phyloP scores from a whole-genome alignment of 2,113 vertebrate species.

The Rhea pennata region DNA sequence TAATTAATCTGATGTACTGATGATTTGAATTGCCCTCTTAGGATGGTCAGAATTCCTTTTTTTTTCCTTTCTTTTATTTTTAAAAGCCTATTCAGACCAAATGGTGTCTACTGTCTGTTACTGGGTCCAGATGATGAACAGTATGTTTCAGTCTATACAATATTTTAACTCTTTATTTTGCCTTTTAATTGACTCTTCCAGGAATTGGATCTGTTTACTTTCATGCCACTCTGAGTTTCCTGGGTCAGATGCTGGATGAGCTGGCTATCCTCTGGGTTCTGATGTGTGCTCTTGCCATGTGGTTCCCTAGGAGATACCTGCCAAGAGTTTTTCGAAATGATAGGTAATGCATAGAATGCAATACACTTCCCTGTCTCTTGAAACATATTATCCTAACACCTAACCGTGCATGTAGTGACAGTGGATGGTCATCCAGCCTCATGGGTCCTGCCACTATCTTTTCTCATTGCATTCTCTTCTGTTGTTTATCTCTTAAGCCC shows the following conservation, averaged over 20 bases:
- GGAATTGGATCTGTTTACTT: conserved; percentile 98
- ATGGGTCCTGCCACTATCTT: accelerated
- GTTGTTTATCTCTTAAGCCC: neutral
- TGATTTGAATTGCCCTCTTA: neutral
- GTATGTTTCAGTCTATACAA: neutral
- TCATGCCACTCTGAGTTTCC: conserved; percentile 96
- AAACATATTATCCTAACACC: neutral
- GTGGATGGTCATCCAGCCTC: neutral
- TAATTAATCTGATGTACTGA: neutral
- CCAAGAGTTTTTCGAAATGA: conserved; percentile 92
- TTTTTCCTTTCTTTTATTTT: neutral
- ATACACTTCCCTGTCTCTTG: neutral
- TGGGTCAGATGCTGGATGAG: conserved; percentile 98
- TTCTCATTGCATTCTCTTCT: neutral
- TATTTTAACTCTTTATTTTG: neutral
- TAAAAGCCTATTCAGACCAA: neutral
- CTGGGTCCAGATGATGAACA: neutral
- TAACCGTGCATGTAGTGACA: neutral
- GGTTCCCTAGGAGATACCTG: conserved; percentile 96
- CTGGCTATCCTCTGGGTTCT: conserved; percentile 96
- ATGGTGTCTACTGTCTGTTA: neutral
- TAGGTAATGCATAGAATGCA: conserved; percentile 76
- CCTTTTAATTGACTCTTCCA: conserved; percentile 69
- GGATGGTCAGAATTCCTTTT: accelerated
- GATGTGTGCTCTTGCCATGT: conserved; percentile 97